Conservation (phyloP, 2,113 vertebrate species). For the Aspiorhynchus laticeps region DNA sequence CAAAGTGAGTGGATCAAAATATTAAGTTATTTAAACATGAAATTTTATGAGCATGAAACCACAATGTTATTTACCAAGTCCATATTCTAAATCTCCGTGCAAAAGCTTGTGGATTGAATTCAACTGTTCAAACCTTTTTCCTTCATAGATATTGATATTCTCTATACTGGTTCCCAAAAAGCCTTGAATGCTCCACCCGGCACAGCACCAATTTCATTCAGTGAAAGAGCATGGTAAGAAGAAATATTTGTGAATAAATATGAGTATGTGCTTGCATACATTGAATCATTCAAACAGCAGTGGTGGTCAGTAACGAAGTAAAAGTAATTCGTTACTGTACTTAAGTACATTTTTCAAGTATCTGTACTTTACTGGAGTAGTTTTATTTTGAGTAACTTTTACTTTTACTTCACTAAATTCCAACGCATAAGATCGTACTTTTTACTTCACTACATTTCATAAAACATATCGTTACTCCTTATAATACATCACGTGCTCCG, state of each 20-base stretch:
- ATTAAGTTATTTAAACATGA: background rate
- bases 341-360: no score
- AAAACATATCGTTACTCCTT: no score
- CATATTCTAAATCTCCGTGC: background rate
- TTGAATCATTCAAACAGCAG: background rate
- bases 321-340: no score
- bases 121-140: background rate
- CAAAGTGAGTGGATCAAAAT: constrained; percentile 79
- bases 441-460: no score
- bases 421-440: no score
- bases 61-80: background rate
- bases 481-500: no score
- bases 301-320: no score
- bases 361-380: no score
- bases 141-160: constrained; percentile 84
- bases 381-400: no score
- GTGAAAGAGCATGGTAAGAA: constrained; percentile 87
- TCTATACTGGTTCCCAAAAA: constrained; percentile 93
- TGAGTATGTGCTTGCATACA: background rate
- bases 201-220: constrained; percentile 91
- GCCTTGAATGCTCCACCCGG: constrained; percentile 89
- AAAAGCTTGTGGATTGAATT: background rate
- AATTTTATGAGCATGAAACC: background rate
- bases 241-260: background rate
- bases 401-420: no score